phyloP scores from a whole-genome alignment of 37 sponge, comb jelly and placozoan genomes.

The Theonella swinhoei region DNA sequence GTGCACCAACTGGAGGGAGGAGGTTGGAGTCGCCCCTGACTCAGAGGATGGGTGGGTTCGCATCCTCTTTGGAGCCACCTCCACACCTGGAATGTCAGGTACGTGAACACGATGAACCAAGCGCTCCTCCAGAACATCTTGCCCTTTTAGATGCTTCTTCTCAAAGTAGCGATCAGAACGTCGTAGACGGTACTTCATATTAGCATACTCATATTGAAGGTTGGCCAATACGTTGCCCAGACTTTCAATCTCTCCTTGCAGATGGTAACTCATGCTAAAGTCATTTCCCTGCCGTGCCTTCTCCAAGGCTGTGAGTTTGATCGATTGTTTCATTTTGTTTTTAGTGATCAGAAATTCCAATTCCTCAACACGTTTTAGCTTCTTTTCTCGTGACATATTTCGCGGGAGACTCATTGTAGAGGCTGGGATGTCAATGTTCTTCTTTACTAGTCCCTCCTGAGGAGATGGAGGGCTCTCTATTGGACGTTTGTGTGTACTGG shows the following conservation, averaged over 20 bases:
- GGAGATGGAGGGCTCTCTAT: not conserved
- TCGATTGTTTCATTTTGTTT: slow-evolving; percentile 54
- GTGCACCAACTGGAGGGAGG: too few species aligned
- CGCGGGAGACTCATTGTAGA: slow-evolving; percentile 3
- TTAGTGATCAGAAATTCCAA: slow-evolving; percentile 49
- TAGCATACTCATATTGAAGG: slow-evolving; percentile 34
- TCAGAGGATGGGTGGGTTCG: too few species aligned
- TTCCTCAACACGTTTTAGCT: slow-evolving; percentile 44
- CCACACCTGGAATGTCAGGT: too few species aligned
- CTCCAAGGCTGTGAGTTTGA: slow-evolving; percentile 57
- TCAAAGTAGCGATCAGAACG: slow-evolving; percentile 74
- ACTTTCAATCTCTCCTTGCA: slow-evolving; percentile 62
- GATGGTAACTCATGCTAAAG: slow-evolving; percentile 43
- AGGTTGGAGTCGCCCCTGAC: too few species aligned
- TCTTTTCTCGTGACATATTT: slow-evolving; percentile 23
- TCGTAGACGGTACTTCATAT: slow-evolving; percentile 46
- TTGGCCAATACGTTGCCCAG: slow-evolving; percentile 46
- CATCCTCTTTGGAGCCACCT: too few species aligned
- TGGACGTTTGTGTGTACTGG: not conserved
- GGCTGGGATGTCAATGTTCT: too few species aligned
- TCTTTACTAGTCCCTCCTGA: not conserved
- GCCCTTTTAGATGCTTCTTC: too few species aligned
- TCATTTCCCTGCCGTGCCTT: slow-evolving; percentile 49
- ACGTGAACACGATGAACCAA: too few species aligned
- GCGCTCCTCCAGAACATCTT: too few species aligned